These are phyloP conservation scores for Clarias magur DNA, from an alignment of 2,113 vertebrate species.

Conservation along the genomic window DNA sequence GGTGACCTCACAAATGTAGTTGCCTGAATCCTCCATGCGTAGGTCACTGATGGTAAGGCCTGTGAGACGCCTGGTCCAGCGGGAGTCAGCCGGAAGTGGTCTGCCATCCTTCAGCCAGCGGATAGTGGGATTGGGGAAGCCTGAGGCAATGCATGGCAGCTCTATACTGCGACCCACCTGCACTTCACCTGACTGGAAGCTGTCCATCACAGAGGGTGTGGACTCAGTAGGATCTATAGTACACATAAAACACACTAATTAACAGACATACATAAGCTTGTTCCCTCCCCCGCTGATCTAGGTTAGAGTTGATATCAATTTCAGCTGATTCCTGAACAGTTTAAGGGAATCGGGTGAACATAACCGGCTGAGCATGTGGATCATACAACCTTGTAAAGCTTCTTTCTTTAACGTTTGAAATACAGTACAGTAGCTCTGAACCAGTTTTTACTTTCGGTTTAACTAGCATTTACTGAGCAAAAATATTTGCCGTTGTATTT, in stretches of 20 bases:
- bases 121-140: conserved; percentile 91
- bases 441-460: no score
- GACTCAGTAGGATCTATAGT: conserved; percentile 88
- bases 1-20: conserved; percentile 97
- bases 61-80: conserved; percentile 87
- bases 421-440: no score
- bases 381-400: no score
- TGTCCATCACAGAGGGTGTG: conserved; percentile 90
- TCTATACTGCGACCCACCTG: conserved; percentile 84
- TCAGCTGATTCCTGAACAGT: no score
- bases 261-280: background rate
- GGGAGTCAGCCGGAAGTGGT: conserved; percentile 86
- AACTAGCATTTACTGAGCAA: no score
- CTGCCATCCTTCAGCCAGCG: conserved; percentile 95
- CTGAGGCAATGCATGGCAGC: conserved; percentile 92
- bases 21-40: conserved; percentile 91
- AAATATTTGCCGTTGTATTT: no score
- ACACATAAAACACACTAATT: background rate
- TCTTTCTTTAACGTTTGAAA: no score
- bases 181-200: conserved; percentile 91
- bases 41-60: conserved; percentile 90
- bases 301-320: background rate
- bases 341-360: no score
- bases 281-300: background rate
- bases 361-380: no score